phyloP scores from a whole-genome alignment of 2,797 vertebrate genomes.

The Chloroceryle amazona region DNA sequence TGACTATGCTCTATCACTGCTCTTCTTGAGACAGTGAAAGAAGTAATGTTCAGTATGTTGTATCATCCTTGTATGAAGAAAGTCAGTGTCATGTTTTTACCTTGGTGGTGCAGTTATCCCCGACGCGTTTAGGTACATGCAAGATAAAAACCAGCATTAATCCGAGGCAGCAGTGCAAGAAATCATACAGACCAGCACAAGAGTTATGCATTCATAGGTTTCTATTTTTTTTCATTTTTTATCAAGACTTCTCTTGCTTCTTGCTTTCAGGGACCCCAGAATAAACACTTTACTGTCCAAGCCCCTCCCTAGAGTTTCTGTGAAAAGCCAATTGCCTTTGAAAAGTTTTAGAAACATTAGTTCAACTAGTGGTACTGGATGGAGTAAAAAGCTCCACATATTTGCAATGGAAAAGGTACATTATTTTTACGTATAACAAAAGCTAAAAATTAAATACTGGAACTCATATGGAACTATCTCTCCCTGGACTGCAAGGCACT shows the following conservation, averaged over 20 bases:
- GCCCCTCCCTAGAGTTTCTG: background rate
- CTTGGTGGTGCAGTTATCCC: background rate
- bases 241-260: background rate
- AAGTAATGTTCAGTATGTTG: background rate
- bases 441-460: background rate
- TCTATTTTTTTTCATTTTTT: background rate
- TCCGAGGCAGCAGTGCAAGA: background rate
- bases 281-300: background rate
- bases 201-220: background rate
- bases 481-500: background rate
- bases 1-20: background rate
- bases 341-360: background rate
- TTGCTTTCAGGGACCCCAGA: background rate
- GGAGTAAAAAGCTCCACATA: background rate
- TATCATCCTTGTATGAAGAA: background rate
- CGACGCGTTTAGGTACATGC: background rate
- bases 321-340: background rate
- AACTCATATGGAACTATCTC: background rate
- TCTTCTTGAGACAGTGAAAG: background rate
- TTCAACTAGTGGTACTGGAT: background rate
- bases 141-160: background rate
- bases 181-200: background rate
- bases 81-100: background rate
- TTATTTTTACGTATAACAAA: background rate
- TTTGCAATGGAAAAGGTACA: background rate